Base-by-base conservation (phyloP, 2,113 vertebrate genomes). In the Sylvietta virens region DNA sequence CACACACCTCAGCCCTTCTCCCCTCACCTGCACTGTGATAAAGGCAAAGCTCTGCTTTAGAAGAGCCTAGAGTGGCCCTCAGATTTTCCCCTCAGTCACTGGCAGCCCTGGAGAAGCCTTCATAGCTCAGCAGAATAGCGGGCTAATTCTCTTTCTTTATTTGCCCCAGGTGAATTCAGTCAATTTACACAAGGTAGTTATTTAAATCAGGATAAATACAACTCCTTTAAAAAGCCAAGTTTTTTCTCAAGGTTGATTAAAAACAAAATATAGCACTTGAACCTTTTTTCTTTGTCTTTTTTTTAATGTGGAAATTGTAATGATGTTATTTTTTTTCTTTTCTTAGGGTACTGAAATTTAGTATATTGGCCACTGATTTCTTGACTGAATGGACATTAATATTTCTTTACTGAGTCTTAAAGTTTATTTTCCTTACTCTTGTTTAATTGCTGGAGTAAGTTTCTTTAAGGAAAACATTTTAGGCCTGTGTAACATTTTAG, bases 351-450 rank as follows among this genome's bases (percentile, higher is more conserved):
- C 6, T 30, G n/a, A 78, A 77, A 88, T 61, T 72, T 53, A 56
- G 2, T 48, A 2, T 51, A 18, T 42, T 74, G 56, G 47, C 5
- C 28, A 26, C 53, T 73, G 37, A 27, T 58, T 56, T 86, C 53
- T 61, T 92, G 21, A 54, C 69, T 2, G 0, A 81, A 39, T 21
- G 30, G 45, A 3, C 18, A 18, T 81, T 86, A 81, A 67, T 56
- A 20, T 94, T 96, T 96, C 64, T 95, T 76, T 89, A 86, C 65
- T n/a, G 45, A 89, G 71, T 70, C 69, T 86, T 78, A 86, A 94
- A 83, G 21, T 48, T 92, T 60, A 14, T 79, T 81, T 91, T 81
- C 50, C 66, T 88, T 44, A 51, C 35, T 94, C 50, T 96, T 93
- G 31, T 94, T 83, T 80, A 93, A 53, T 60, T 53, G 45, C 86